A percentile compares a stretch with the other conserved stretches of the same genome.
phyloP scores from a whole-genome alignment of 2,888 invertebrate genomes.

The Drosophila tanythrix region DNA sequence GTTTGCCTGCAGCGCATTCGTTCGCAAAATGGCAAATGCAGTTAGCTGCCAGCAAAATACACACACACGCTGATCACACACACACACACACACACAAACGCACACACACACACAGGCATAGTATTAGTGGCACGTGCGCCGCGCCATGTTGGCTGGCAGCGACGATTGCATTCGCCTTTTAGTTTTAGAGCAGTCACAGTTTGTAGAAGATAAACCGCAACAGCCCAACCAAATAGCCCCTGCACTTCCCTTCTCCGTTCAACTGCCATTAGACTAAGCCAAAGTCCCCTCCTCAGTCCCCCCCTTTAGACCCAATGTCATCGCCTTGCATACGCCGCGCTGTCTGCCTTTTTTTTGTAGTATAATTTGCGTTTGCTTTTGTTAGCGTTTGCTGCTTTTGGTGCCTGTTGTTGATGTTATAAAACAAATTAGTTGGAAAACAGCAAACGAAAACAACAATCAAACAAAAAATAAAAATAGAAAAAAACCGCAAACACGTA shows the following conservation, averaged over 20 bases:
- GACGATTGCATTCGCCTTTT: conserved; percentile 47
- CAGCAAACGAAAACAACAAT: conserved; percentile 45
- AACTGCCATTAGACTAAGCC: conserved; percentile 47
- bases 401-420: conserved; percentile 66
- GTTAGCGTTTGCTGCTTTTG: conserved; percentile 45
- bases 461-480: conserved; percentile 37
- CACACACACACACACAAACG: conserved; percentile 15
- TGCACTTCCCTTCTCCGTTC: conserved; percentile 20
- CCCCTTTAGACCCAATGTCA: conserved; percentile 33
- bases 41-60: conserved; percentile 46
- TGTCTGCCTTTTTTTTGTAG: conserved; percentile 69
- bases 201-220: conserved; percentile 73
- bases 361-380: conserved; percentile 71
- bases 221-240: conserved; percentile 25
- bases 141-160: conserved; percentile 73
- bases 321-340: conserved; percentile 69
- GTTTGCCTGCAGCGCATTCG: conserved; percentile 47
- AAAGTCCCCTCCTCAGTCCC: conserved; percentile 1
- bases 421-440: conserved; percentile 76
- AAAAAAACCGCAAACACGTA: conserved; percentile 46
- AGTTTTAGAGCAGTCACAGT: conserved; percentile 6
- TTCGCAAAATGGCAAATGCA: conserved; percentile 45
- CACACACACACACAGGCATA: conserved; percentile 17
- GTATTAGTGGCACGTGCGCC: conserved; percentile 60
- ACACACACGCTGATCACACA: conserved; percentile 11